Evolutionary conservation across 2,888 invertebrate genomes (phyloP), one percentile per base, ranked within the genome.

Genomic region (Agonopterix alstromeriana): DNA sequence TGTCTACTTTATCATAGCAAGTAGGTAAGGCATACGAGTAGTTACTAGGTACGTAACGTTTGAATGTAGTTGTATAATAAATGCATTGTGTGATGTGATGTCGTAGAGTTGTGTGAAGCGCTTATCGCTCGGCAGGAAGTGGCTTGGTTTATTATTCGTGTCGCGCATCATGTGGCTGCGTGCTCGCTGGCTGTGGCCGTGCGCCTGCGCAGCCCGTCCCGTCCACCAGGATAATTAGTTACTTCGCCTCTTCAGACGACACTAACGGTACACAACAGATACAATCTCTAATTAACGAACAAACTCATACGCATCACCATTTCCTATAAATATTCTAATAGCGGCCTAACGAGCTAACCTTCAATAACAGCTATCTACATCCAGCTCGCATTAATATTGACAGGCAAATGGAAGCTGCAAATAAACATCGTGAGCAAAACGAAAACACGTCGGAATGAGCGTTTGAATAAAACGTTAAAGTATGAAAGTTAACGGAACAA

Each of bases 121-220:
- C 81, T 85, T 86, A 86, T 85, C 86, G 82, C 71, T 66, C 63
- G 81, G 69, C 86, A 87, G 87, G 87, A 88, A 88, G 83, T 86
- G 78, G 80, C 77, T 82, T 68, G 81, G 81, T 86, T 88, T 88
- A 84, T 85, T 88, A 88, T 88, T 87, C 87, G 81, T 82, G 84
- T 82, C 87, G 86, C 82, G 86, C 82, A 78, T 78, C 79, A 73
- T 72, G 70, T 65, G 77, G 72, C 78, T 76, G 84, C 77, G 80
- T 75, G 61, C 59, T 64, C 63, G 63, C 59, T 53, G 55, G 60
- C 59, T 56, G 61, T 57, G 52, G 47, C 36, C 48, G 36, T 36
- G 73, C 69, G 72, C 71, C 67, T 57, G 63, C 68, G 69, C 68
- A 67, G 66, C 65, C 58, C 64, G 58, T 27, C 58, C 65, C 61